A percentile compares a stretch with the other conserved stretches of the same genome.
Conservation (phyloP, 2,113 vertebrate species). For the Stegastes partitus region DNA sequence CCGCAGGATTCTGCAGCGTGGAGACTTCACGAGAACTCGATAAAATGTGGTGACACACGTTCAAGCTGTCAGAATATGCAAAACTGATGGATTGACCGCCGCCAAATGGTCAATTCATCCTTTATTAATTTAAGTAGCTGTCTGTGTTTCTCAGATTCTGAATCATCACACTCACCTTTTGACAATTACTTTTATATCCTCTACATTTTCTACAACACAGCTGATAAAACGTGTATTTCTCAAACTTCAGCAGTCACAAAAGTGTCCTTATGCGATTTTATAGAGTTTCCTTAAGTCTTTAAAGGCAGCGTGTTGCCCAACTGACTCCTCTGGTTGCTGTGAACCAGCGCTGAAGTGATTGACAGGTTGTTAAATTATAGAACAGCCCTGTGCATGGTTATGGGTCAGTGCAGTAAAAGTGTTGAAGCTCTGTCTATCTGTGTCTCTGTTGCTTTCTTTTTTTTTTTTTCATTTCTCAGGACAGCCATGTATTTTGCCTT, state of each 20-base stretch:
- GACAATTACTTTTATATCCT: too few species aligned
- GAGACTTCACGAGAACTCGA: neutral
- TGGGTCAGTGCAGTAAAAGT: constrained; percentile 63
- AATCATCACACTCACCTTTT: neutral
- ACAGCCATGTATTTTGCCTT: constrained; percentile 58
- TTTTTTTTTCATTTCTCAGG: constrained; percentile 37
- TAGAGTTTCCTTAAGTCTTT: constrained; percentile 21
- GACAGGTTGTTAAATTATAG: constrained; percentile 71
- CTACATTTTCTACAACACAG: too few species aligned
- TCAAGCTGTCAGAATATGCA: constrained; percentile 15
- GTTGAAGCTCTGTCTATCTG: constrained; percentile 38
- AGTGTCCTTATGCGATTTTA: neutral
- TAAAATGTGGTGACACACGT: neutral
- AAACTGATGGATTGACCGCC: neutral
- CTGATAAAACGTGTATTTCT: too few species aligned
- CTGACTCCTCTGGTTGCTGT: constrained; percentile 13
- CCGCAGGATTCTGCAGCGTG: neutral
- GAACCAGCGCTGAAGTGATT: constrained; percentile 64
- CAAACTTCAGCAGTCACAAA: neutral
- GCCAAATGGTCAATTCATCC: neutral
- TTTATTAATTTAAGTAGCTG: neutral
- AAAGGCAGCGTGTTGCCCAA: constrained; percentile 20
- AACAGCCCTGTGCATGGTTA: constrained; percentile 46
- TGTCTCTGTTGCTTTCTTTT: constrained; percentile 47
- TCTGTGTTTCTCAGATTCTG: neutral